Evolutionary conservation across 1,140 invertebrate genomes (phyloP).

Genomic region (Branchinecta lynchi): DNA sequence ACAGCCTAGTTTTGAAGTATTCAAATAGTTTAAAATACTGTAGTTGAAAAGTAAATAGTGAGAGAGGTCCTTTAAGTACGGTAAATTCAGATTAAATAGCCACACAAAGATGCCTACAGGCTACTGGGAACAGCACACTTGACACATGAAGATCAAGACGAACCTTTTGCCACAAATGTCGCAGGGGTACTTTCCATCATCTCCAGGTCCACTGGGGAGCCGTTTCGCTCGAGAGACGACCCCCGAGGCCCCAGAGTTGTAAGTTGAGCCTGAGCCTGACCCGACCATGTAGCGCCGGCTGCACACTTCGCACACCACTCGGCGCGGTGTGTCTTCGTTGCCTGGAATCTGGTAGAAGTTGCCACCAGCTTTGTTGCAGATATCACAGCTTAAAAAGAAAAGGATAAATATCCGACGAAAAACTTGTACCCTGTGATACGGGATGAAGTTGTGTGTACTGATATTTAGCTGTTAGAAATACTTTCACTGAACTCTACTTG

Average conservation of each 20-base stretch:
- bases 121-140: too few species aligned
- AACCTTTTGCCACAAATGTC: background rate
- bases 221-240: background rate
- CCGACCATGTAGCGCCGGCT: background rate
- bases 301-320: background rate
- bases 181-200: background rate
- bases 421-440: too few species aligned
- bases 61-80: too few species aligned
- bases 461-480: too few species aligned
- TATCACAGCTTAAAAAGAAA: slow-evolving; percentile 1
- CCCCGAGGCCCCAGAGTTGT: background rate
- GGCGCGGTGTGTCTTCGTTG: background rate
- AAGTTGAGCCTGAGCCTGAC: background rate
- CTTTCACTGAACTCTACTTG: too few species aligned
- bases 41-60: too few species aligned
- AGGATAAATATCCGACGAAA: too few species aligned
- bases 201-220: background rate
- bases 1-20: too few species aligned
- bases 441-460: too few species aligned
- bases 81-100: too few species aligned
- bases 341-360: background rate
- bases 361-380: background rate
- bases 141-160: background rate
- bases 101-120: too few species aligned
- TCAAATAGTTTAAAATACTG: too few species aligned